These are phyloP conservation scores for Bombylius major DNA, from an alignment of 2,888 invertebrate species.

Conservation along the genomic window DNA sequence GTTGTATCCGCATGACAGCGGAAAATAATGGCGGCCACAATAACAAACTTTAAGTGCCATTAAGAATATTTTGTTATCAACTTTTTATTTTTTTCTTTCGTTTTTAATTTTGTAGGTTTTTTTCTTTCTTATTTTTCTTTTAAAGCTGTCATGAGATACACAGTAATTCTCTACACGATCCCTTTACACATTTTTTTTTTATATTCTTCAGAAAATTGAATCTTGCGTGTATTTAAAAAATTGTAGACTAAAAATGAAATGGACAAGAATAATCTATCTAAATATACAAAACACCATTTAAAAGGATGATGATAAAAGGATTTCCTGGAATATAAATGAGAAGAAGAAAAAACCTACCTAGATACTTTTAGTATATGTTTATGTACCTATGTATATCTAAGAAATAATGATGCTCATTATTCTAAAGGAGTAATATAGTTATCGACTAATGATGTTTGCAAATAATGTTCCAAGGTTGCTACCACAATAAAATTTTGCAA, in stretches of 20 bases:
- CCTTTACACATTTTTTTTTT: not conserved
- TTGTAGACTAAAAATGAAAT: no score
- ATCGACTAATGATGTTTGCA: slow-evolving; percentile 5
- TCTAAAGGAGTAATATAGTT: slow-evolving; percentile 1
- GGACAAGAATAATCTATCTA: no score
- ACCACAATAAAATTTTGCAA: not conserved
- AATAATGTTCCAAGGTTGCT: slow-evolving; percentile 4
- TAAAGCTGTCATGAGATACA: not conserved
- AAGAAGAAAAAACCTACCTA: no score
- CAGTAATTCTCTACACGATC: not conserved
- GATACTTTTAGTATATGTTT: no score
- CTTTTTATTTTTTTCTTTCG: not conserved
- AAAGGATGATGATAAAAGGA: no score
- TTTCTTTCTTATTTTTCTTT: not conserved
- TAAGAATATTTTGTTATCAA: slow-evolving; percentile 9
- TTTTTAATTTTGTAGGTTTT: not conserved
- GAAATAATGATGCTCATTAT: not conserved
- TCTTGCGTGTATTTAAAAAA: no score
- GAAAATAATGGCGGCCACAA: slow-evolving; percentile 6
- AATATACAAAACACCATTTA: no score
- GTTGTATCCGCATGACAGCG: slow-evolving; percentile 6
- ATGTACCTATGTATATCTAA: no score
- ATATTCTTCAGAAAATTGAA: no score
- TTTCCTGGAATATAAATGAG: no score
- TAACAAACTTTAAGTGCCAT: slow-evolving; percentile 9